A percentile compares a stretch with the other conserved stretches of the same genome.
These are phyloP conservation scores for Pseudomyrmex flavicornis DNA, from an alignment of 1,140 invertebrate genomes.

Conservation along the genomic window DNA sequence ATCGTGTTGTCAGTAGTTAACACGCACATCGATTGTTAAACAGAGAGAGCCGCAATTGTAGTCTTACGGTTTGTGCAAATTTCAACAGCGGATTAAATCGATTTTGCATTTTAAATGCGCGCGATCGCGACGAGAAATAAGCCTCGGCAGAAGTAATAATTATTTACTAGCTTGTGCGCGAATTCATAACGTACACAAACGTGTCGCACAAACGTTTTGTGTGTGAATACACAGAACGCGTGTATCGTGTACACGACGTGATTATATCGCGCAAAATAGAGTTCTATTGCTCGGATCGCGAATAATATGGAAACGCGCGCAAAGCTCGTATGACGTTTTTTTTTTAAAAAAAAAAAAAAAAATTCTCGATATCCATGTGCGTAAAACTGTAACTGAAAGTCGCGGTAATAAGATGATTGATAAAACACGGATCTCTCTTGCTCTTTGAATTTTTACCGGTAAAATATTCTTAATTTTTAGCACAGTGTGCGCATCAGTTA, in stretches of 20 bases:
- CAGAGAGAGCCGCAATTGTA: background rate
- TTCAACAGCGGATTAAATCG: slow-evolving; percentile 32
- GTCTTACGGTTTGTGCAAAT: background rate
- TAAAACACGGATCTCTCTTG: background rate
- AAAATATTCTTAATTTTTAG: background rate
- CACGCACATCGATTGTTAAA: background rate
- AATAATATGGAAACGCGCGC: slow-evolving; percentile 35
- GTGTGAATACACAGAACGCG: background rate
- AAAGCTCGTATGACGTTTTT: background rate
- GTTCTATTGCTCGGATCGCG: background rate
- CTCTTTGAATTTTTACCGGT: background rate
- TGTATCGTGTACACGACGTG: slow-evolving; percentile 14
- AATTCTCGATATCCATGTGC: background rate
- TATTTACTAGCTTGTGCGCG: slow-evolving; percentile 10
- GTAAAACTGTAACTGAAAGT: background rate
- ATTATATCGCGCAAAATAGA: slow-evolving; percentile 23
- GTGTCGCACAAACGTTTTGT: background rate
- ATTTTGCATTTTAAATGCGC: slow-evolving; percentile 23
- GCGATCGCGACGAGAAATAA: background rate
- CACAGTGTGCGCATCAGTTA: background rate
- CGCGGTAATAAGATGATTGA: background rate
- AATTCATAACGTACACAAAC: background rate
- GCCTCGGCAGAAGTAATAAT: slow-evolving; percentile 26
- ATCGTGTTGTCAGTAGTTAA: background rate
- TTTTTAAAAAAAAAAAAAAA: slow-evolving; percentile 10